These are phyloP conservation scores for Neostethus bicornis DNA, from an alignment of 2,797 vertebrate genomes.

Conservation along the genomic window DNA sequence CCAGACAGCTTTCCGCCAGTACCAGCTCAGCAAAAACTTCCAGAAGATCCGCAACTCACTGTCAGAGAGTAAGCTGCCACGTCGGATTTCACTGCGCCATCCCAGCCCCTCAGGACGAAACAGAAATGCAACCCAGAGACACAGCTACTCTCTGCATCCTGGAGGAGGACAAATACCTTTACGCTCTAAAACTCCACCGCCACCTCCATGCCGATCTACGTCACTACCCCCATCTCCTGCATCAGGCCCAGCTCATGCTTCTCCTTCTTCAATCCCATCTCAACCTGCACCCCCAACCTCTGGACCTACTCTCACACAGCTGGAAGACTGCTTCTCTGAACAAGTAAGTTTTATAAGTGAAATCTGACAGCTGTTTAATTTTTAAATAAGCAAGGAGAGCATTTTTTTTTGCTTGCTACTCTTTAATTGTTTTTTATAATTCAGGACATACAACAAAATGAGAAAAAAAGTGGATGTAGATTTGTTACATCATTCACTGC, in stretches of 20 bases:
- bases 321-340: conserved; percentile 97
- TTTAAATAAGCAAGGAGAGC: not conserved
- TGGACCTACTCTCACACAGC: conserved; percentile 88
- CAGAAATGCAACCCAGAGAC: conserved; percentile 69
- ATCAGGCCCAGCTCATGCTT: conserved; percentile 27
- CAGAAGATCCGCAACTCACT: conserved; percentile 98
- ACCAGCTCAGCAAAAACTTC: conserved; percentile 99
- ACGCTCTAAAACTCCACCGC: conserved; percentile 79
- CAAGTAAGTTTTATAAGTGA: conserved; percentile 68
- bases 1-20: conserved; percentile 97
- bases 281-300: conserved; percentile 79
- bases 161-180: conserved; percentile 77
- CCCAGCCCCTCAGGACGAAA: conserved; percentile 74
- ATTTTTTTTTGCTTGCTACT: not conserved
- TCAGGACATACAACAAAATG: not conserved
- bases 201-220: conserved; percentile 85
- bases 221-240: conserved; percentile 87
- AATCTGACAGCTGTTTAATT: not conserved
- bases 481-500: not conserved
- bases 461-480: not conserved
- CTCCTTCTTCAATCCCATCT: conserved; percentile 11
- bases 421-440: not conserved
- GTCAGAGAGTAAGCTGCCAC: conserved; percentile 92
- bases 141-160: conserved; percentile 74
- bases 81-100: conserved; percentile 94